Base-by-base conservation (phyloP, 2,888 invertebrate species). In the Drosophila mimica region DNA sequence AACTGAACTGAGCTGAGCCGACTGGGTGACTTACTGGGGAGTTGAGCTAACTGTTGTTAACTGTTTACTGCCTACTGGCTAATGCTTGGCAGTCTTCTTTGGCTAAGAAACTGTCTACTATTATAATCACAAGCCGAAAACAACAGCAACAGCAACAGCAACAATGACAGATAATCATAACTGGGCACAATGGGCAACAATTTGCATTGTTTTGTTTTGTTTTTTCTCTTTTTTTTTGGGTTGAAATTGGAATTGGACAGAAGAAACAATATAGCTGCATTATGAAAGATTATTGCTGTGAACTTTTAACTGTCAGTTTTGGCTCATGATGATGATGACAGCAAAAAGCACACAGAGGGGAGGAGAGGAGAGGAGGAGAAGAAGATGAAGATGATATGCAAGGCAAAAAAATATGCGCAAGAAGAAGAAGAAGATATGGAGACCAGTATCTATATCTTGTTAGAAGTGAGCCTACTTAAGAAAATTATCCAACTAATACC, bases 131-230 rank as follows among this genome's bases (percentile, higher is more conserved):
- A 67, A 71, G 6, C 48, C 46, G 53, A 38, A 54, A 65, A 58
- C 48, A 64, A 56, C 53, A 58, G 20, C 57, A 49, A 38, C 53
- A 52, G 36, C 72, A 64, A 71, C 70, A 59, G 66, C 69, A 68
- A 85, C 72, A 82, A 80, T 75, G 74, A 59, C 88, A 76, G 85
- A 88, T 84, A 85, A 85, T 85, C 88, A 89, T 84, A 89, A 79
- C 77, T 81, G 73, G 67, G 66, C 85, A 86, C 89, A 86, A 86
- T 86, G 85, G 85, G 46, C 84, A 79, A 70, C 89, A 85, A 83
- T 74, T 79, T 81, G 78, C 81, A 79, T 79, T 79, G 78, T 79
- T 72, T 72, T 54, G 52, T 63, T 60, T 25, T 40, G n/a, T n/a
- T 48, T 38, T 7, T 5, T 59, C 31, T 17, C 6, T 7, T 25